Evolutionary conservation across 2,113 vertebrate genomes (phyloP).

Genomic region (Cygnus atratus): DNA sequence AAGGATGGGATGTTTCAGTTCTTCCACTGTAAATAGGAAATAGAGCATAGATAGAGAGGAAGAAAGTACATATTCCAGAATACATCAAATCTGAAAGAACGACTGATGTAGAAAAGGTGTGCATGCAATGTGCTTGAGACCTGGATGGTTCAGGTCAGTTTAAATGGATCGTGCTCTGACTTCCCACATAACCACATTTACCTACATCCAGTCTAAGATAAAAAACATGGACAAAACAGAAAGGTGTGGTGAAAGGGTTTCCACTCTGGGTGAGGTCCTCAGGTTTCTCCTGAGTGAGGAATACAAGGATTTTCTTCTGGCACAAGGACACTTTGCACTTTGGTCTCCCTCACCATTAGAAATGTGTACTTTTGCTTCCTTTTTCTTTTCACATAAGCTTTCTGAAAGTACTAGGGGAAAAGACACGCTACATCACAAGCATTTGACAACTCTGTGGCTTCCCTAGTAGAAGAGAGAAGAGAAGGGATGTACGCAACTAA

Average conservation of each 20-base stretch:
- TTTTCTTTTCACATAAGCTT: not conserved
- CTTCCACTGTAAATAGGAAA: not conserved
- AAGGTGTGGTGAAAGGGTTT: not conserved
- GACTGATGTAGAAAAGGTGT: not conserved
- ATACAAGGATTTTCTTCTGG: not conserved
- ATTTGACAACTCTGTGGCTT: not conserved
- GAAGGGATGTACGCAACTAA: not conserved
- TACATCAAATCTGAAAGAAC: not conserved
- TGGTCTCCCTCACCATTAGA: not conserved
- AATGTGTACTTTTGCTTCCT: not conserved
- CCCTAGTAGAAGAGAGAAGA: not conserved
- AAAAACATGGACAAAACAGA: accelerated
- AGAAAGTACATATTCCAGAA: not conserved
- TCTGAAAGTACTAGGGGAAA: not conserved
- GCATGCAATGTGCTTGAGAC: not conserved
- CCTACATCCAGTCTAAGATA: not conserved
- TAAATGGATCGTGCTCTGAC: not conserved
- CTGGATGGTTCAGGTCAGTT: accelerated
- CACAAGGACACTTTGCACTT: not conserved
- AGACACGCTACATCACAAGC: not conserved
- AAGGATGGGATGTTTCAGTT: not conserved
- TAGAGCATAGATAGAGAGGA: not conserved
- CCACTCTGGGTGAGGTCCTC: not conserved
- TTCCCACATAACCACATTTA: not conserved
- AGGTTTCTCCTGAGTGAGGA: not conserved